Evolutionary conservation across 2,888 invertebrate genomes (phyloP), one percentile per base, ranked within the genome.

Genomic region (Catocala sponsa): DNA sequence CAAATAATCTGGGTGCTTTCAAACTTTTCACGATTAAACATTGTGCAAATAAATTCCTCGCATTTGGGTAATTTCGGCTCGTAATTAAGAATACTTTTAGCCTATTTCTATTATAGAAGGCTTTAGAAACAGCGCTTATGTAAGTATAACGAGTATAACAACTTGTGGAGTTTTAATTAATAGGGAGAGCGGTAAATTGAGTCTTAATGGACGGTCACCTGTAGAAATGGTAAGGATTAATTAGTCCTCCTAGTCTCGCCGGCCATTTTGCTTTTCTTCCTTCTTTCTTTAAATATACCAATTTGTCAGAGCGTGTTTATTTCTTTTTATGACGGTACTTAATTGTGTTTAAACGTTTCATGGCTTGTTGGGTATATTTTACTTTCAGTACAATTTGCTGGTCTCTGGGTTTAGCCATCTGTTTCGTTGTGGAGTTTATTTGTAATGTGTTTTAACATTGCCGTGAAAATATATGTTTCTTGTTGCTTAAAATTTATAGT

Each of bases 191-290:
- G 57, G 65, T 63, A 60, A 78, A 75, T 77, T 71, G 63, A 62
- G 63, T 65, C 56, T 52, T 67, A 80, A 80, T 78, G 55, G 62
- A 59, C 64, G 63, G 48, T 69, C 70, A 81, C 75, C 73, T 82
- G 78, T 80, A 71, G 69, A 59, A 65, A 58, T 69, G 59, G 57
- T 42, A 6, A 43, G 50, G 62, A 67, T 65, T 75, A 78, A 76
- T 78, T 78, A 62, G 25, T 7, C 33, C 32, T 15, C 10, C 33
- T 50, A n/a, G 13, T 7, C 54, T 47, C 42, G 9, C 46, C 48
- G n/a, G 55, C 57, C 25, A 25, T 25, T 25, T 25, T 25, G 60
- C 55, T 62, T 63, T 69, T 68, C 63, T 62, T 63, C 67, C 47
- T 54, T 60, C 56, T 55, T 51, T 63, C 49, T 63, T 59, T 35